Evolutionary conservation across 2,797 vertebrate species (phyloP), one percentile per base, ranked within the genome.

Genomic region (Labeo calbasu): DNA sequence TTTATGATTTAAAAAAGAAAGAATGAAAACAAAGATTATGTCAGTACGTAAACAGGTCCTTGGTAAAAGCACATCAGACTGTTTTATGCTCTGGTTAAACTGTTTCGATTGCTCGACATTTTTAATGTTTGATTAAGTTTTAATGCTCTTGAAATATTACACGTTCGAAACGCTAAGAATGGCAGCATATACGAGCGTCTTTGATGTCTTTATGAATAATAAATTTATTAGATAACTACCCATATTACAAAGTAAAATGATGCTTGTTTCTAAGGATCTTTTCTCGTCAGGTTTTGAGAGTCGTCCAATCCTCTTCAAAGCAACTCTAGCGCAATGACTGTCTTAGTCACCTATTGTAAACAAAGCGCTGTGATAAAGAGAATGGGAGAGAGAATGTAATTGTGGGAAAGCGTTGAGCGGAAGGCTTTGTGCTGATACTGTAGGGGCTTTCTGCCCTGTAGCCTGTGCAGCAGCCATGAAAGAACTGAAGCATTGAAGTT

Each of bases 321-420:
- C 90, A 85, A 85, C 93, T 91, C 90, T 71, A n/a, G 81, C 53
- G 87, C 92, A 91, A 93, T 92, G 90, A 92, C 92, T 92, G 90
- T 90, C 92, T 92, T 93, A 89, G 92, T 92, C 92, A 91, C 89
- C 92, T 90, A 92, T 94, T 94, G 93, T 89, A 95, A 94, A 95
- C 92, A 94, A 91, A 87, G 87, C 88, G 83, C 91, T 93, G 92
- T 92, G 89, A 90, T 89, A 94, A 91, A 93, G 92, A 94, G 88
- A 88, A 91, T 87, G 87, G 92, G 36, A 79, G 84, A 78, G 72
- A 51, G 73, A 55, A 86, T 78, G 76, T 77, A 93, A 94, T 94
- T 94, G 91, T 92, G 91, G 87, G 89, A 94, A 93, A 95, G 92
- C 92, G 91, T 91, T 88, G 89, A 91, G 93, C 87, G 93, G 92